phyloP scores from a whole-genome alignment of 1,140 invertebrate genomes.

The Colletes latitarsis region DNA sequence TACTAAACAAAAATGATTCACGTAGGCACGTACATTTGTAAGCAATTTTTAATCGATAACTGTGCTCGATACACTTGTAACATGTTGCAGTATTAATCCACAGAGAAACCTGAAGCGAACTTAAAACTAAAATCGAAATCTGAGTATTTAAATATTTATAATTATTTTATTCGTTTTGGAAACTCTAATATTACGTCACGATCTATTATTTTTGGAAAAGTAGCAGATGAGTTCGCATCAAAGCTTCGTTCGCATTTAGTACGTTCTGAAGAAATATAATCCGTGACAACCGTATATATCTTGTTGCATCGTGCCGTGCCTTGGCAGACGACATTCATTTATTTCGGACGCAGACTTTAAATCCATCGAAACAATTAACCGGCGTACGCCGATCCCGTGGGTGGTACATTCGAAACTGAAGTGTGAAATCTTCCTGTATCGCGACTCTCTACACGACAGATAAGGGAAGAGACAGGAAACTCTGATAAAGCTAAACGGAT shows the following conservation, averaged over 20 bases:
- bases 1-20: too few relatives aligned
- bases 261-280: conserved; percentile 47
- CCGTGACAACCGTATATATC: conserved; percentile 47
- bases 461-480: conserved; percentile 20
- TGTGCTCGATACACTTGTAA: too few relatives aligned
- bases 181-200: not conserved
- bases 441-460: not conserved
- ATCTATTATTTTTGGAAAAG: not conserved
- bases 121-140: too few relatives aligned
- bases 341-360: conserved; percentile 62
- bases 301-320: conserved; percentile 35
- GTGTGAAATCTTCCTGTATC: conserved; percentile 9
- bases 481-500: not conserved
- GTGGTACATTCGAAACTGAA: conserved; percentile 31
- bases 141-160: too few relatives aligned
- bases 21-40: too few relatives aligned
- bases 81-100: too few relatives aligned
- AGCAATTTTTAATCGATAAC: too few relatives aligned
- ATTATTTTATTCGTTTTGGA: too few relatives aligned
- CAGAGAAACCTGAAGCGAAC: too few relatives aligned
- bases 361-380: conserved; percentile 67
- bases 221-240: not conserved
- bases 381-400: conserved; percentile 38
- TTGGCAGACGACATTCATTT: conserved; percentile 61
- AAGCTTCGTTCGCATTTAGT: conserved; percentile 6